Evolutionary conservation across 2,888 invertebrate species (phyloP).

Genomic region (Beris chalybata): DNA sequence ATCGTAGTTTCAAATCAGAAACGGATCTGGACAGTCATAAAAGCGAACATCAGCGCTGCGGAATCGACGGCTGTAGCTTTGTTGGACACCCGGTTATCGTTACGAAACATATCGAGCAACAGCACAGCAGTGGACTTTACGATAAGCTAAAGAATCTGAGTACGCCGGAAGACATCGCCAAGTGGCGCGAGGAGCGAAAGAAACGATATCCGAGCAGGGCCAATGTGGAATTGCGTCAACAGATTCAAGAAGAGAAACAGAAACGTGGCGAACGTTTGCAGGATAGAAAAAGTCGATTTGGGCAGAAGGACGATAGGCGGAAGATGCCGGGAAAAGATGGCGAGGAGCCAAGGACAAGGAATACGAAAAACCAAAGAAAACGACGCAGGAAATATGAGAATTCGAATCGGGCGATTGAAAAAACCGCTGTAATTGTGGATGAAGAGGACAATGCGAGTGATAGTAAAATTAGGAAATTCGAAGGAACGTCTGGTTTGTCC

Average conservation of each 20-base stretch:
- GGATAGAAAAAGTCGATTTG: conserved; percentile 54
- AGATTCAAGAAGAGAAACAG: conserved; percentile 66
- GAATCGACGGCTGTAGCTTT: conserved; percentile 78
- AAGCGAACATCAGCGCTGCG: conserved; percentile 76
- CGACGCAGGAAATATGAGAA: conserved; percentile 23
- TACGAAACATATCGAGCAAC: conserved; percentile 77
- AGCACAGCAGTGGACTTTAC: conserved; percentile 83
- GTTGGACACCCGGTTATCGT: conserved; percentile 77
- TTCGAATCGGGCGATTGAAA: background rate
- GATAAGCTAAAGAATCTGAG: conserved; percentile 73
- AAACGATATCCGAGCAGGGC: conserved; percentile 74
- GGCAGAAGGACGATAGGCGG: conserved; percentile 51
- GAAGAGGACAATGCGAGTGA: conserved; percentile 20
- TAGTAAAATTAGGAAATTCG: conserved; percentile 33
- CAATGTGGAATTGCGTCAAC: conserved; percentile 67
- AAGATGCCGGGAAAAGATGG: conserved; percentile 39
- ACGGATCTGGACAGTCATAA: conserved; percentile 68
- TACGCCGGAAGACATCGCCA: conserved; percentile 78
- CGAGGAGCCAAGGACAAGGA: background rate
- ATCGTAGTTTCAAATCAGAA: conserved; percentile 67
- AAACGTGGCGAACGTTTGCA: conserved; percentile 76
- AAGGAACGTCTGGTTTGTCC: conserved; percentile 36
- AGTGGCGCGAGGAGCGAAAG: conserved; percentile 82
- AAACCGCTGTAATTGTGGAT: background rate
- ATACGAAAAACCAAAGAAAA: background rate